Percentiles rank a stretch among this genome's conserved stretches.
These are phyloP conservation scores for Scotopteryx bipunctaria DNA, from an alignment of 2,888 invertebrate genomes.

Conservation along the genomic window DNA sequence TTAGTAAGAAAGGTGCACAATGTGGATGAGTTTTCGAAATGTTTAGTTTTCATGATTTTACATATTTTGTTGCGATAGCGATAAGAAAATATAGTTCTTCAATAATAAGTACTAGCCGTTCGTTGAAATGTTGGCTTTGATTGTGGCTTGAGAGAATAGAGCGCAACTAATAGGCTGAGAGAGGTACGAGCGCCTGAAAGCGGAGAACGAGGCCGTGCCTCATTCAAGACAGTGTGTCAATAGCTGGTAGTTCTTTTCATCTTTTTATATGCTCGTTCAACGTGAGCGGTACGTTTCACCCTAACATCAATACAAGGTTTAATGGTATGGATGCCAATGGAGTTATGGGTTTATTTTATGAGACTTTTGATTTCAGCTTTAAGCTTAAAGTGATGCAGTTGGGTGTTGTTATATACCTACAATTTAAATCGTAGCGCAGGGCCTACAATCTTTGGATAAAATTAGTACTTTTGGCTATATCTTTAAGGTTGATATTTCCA, in stretches of 20 bases:
- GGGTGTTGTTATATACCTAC: background rate
- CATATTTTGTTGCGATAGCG: constrained; percentile 39
- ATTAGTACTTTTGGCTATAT: background rate
- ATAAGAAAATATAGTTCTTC: constrained; percentile 20
- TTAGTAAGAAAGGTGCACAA: constrained; percentile 42
- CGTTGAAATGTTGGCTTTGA: constrained; percentile 41
- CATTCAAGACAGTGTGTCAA: constrained; percentile 71
- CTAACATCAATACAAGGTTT: constrained; percentile 1
- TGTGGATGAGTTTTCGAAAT: constrained; percentile 43
- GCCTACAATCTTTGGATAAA: background rate
- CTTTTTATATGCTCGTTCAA: constrained; percentile 56
- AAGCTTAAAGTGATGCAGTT: background rate
- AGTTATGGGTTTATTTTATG: background rate
- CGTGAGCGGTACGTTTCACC: constrained; percentile 52
- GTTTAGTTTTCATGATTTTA: constrained; percentile 69
- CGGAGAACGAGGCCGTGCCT: constrained; percentile 68
- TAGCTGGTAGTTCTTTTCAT: constrained; percentile 68
- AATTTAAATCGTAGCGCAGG: too few relatives aligned
- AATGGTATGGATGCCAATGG: background rate
- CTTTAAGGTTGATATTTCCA: too few relatives aligned
- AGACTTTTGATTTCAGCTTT: background rate
- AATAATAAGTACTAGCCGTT: background rate
- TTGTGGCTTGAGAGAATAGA: constrained; percentile 47
- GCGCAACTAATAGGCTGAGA: constrained; percentile 53
- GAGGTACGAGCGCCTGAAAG: constrained; percentile 59